These are phyloP conservation scores for Macroramphosus scolopax DNA, from an alignment of 2,797 vertebrate genomes.

Conservation along the genomic window DNA sequence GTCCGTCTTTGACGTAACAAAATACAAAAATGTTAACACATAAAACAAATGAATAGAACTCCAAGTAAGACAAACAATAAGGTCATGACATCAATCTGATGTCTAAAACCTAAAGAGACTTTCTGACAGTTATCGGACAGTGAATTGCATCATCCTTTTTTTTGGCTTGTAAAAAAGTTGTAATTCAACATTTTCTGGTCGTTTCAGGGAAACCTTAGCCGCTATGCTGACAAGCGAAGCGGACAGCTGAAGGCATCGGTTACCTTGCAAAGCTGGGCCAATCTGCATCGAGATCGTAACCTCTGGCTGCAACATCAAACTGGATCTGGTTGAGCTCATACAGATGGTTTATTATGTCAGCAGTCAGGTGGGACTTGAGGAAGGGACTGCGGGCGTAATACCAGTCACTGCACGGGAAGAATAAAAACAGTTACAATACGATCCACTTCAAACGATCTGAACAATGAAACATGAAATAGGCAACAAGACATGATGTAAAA, in stretches of 20 bases:
- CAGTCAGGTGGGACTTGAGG: conserved; percentile 86
- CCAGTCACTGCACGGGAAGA: conserved; percentile 84
- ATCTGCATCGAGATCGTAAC: conserved; percentile 91
- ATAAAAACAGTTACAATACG: too few species aligned
- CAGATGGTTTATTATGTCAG: conserved; percentile 89
- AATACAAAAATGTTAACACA: conserved; percentile 4
- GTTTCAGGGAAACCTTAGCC: too few species aligned
- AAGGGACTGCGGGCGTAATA: conserved; percentile 96
- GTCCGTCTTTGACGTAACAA: conserved; percentile 79
- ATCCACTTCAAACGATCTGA: too few species aligned
- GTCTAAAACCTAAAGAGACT: too few species aligned
- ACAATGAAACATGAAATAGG: too few species aligned
- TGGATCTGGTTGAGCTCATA: conserved; percentile 95
- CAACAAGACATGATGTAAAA: too few species aligned
- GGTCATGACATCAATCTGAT: too few species aligned
- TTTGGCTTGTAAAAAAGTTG: too few species aligned
- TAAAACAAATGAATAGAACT: not conserved
- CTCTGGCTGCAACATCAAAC: conserved; percentile 92
- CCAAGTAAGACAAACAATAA: not conserved
- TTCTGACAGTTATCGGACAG: too few species aligned
- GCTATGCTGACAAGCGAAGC: not conserved
- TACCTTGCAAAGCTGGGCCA: conserved; percentile 97
- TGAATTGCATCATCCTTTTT: too few species aligned
- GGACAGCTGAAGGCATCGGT: conserved; percentile 1
- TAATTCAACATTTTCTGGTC: too few species aligned